Evolutionary conservation across 2,888 invertebrate genomes (phyloP), one percentile per base, ranked within the genome.

Genomic region (Hyalella azteca): DNA sequence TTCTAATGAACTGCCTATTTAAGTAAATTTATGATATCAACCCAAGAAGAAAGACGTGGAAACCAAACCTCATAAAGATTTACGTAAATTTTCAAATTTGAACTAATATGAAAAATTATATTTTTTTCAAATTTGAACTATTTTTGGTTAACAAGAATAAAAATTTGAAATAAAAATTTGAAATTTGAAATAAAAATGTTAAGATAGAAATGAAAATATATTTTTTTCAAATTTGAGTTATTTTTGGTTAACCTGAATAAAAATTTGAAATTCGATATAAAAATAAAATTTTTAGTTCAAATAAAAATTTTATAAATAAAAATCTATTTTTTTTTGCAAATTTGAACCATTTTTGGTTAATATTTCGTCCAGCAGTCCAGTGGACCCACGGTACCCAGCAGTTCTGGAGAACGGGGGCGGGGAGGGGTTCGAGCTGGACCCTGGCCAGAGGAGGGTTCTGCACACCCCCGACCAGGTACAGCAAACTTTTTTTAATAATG

Each of bases 321-420:
- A 45, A 7, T 45, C 15, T 11, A 11, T 45, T 45, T 11, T 45
- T 45, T 45, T 11, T 15, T 45, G 45, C 45, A 45, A 11, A 11
- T 15, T 15, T 45, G 45, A 45, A 15, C 15, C 45, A 45, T 15
- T 45, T 45, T 45, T 15, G 15, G 15, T n/a, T 45, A 11, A 15
- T 22, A 19, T 9, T 2, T 76, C 79, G 1, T 45, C 59, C 40
- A 41, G 50, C 73, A 36, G 49, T 75, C 73, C 50, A 1, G 79
- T 66, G 36, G 66, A 66, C 66, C 73, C 77, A 22, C 32, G n/a
- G 19, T 59, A 73, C 22, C 78, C 40, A 4, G n/a, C 40, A n/a
- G 36, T 78, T 5, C n/a, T 22, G 11, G 48, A 11, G 26, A 32
- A 1, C 9, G 75, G n/a, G 7, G 73, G 66, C 32, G 45, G 15